Evolutionary conservation across 2,113 vertebrate genomes (phyloP).

Genomic region (Prietella phreatophila): DNA sequence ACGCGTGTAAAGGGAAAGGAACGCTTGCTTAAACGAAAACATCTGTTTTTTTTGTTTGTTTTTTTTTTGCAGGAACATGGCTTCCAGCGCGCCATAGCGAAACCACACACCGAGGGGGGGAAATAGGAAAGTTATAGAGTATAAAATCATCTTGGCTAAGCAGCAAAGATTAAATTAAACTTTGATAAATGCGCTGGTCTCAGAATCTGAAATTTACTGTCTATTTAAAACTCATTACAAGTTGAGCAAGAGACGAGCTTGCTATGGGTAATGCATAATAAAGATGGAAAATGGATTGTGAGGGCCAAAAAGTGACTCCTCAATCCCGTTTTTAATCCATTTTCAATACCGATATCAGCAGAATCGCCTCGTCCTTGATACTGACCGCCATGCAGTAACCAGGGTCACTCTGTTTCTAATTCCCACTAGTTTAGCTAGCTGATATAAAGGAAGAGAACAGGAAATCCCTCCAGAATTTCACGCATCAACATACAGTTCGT

Average conservation of each 20-base stretch:
- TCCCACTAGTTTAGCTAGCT: not conserved
- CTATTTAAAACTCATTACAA: not conserved
- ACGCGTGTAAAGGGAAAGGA: conserved; percentile 31
- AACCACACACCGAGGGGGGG: not conserved
- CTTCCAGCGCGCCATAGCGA: not conserved
- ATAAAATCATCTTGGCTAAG: not conserved
- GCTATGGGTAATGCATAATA: not conserved
- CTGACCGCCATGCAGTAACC: not conserved
- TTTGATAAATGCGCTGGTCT: not conserved
- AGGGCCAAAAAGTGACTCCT: not conserved
- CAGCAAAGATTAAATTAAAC: not conserved
- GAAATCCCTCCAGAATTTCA: no score
- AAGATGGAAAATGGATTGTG: not conserved
- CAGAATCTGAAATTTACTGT: not conserved
- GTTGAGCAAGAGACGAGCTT: not conserved
- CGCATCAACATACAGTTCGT: no score
- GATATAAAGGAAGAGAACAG: no score
- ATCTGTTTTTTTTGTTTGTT: no score
- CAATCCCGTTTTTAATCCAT: no score
- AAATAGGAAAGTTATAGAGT: not conserved
- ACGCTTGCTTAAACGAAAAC: conserved; percentile 49
- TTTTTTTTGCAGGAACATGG: not conserved
- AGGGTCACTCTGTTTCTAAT: not conserved
- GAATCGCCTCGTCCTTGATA: no score
- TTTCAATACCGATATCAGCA: not conserved